Conservation (phyloP, 2,888 invertebrate genomes). For the Ormia ochracea region DNA sequence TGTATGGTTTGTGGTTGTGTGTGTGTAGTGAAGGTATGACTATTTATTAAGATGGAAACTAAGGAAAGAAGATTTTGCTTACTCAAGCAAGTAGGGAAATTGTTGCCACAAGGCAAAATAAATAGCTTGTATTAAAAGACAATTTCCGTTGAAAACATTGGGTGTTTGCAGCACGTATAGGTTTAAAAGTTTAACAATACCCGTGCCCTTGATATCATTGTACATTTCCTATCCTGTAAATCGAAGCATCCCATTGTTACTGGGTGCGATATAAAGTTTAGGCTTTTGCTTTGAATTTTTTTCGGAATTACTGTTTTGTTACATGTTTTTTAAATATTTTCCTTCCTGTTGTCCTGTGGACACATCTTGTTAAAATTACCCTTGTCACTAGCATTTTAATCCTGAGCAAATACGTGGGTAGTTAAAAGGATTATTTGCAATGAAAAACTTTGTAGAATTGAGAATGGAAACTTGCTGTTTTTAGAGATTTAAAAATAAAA, state of each 20-base stretch:
- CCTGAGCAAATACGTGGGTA: neutral
- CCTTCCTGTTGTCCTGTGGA: neutral
- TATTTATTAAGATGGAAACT: neutral
- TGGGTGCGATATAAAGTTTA: neutral
- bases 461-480: neutral
- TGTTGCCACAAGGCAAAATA: neutral
- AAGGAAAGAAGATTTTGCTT: neutral
- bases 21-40: neutral
- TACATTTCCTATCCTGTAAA: neutral
- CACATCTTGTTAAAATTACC: neutral
- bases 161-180: neutral
- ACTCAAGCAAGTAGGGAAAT: neutral
- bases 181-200: neutral
- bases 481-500: neutral
- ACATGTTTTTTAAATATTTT: neutral
- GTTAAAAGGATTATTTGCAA: conserved; percentile 22
- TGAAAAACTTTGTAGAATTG: neutral
- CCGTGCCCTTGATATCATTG: neutral
- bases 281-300: neutral
- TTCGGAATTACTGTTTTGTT: neutral
- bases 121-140: neutral
- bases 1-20: neutral
- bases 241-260: conserved; percentile 3
- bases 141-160: neutral
- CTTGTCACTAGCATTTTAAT: neutral